A percentile compares a stretch with the other conserved stretches of the same genome.
These are phyloP conservation scores for Bursaphelenchus mucronatus DNA, from an alignment of 1,140 invertebrate species.

Conservation along the genomic window DNA sequence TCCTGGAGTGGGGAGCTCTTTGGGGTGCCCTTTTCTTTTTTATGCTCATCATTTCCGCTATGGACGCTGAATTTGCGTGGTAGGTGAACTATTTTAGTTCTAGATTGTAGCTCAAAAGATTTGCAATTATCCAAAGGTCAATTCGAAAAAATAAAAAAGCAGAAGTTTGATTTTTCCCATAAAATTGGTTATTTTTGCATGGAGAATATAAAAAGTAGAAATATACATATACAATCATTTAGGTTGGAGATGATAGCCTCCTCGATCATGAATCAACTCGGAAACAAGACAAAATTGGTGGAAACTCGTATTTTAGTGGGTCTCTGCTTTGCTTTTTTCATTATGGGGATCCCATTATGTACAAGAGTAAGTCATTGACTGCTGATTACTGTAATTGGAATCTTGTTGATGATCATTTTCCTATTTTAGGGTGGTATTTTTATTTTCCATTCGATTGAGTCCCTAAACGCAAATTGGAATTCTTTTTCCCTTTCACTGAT, in stretches of 20 bases:
- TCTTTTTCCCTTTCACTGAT: conserved; percentile 51
- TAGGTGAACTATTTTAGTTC: conserved; percentile 23
- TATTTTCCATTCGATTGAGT: conserved; percentile 58
- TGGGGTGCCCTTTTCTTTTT: conserved; percentile 56
- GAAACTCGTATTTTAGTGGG: conserved; percentile 44
- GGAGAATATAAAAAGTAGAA: too few relatives aligned
- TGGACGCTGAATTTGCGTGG: conserved; percentile 59
- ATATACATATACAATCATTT: conserved; percentile 15
- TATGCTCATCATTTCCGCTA: conserved; percentile 53
- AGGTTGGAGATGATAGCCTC: conserved; percentile 59
- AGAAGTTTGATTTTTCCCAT: too few relatives aligned
- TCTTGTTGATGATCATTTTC: not conserved
- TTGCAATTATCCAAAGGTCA: not conserved
- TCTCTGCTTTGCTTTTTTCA: conserved; percentile 48
- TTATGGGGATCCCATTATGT: conserved; percentile 51
- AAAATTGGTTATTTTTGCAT: too few relatives aligned
- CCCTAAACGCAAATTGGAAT: conserved; percentile 59
- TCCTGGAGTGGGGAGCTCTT: conserved; percentile 52
- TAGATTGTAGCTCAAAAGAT: not conserved
- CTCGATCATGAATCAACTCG: conserved; percentile 56
- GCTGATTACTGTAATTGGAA: not conserved
- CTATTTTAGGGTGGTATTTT: conserved; percentile 52
- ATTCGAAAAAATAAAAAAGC: not conserved
- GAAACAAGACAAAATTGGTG: conserved; percentile 43
- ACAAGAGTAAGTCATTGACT: conserved; percentile 26